Evolutionary conservation across 1,140 invertebrate genomes (phyloP), one percentile per base, ranked within the genome.

Genomic region (Drosophila grimshawi): DNA sequence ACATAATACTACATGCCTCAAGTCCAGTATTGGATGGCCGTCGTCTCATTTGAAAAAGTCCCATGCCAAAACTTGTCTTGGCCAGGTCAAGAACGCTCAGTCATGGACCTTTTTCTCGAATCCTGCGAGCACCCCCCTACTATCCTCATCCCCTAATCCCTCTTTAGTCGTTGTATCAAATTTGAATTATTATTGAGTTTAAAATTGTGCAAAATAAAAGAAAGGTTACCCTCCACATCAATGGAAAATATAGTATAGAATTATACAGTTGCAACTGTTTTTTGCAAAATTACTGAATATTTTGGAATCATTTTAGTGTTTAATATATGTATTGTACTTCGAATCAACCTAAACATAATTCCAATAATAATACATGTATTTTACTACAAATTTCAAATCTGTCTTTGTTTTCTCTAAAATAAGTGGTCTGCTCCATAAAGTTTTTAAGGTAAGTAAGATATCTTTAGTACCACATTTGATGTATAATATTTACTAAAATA

Each of bases 341-440:
- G 82, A 86, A 86, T 86, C 82, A 82, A 82, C 78, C 69, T 81
- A 82, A 81, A 88, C 29, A 80, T 88, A 86, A 86, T 86, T 86
- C 33, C 80, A 82, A 81, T 68, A 79, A 53, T 72, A 55, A 62
- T 64, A 70, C 59, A 75, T 63, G 66, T 75, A 63, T 75, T 63
- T 75, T 69, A 75, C 45, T 75, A 75, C 56, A 39, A 41, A 7
- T 30, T 30, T 37, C 2, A 19, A 41, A 30, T 41, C 10, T n/a
- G 2, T 5, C 33, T 11, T 4, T 19, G 11, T 53, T 30, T 35
- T 33, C 3, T 53, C 19, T 0, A 48, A 62, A 32, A 49, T 7
- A 39, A 41, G 10, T 30, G 33, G 61, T 19, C 19, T 73, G 65
- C 55, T 62, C 10, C 64, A 65, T 32, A 68, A 41, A 56, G 11